phyloP scores from a whole-genome alignment of 2,888 invertebrate species.

The Argyresthia goedartella region DNA sequence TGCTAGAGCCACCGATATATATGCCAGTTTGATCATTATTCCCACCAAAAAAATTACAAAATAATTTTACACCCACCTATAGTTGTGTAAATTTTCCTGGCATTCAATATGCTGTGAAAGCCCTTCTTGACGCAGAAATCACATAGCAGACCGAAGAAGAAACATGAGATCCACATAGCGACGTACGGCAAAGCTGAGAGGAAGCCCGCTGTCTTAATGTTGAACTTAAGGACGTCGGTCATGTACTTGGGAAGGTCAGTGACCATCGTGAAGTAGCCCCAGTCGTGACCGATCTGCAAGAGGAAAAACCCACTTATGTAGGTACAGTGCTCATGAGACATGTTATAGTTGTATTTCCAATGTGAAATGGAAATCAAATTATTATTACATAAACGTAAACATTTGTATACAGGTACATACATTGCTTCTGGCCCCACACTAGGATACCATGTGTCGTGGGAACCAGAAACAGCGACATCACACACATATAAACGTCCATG shows the following conservation, averaged over 20 bases:
- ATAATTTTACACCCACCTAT: slow-evolving; percentile 60
- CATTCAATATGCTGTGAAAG: slow-evolving; percentile 65
- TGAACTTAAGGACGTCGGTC: slow-evolving; percentile 75
- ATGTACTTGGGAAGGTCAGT: slow-evolving; percentile 79
- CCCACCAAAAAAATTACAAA: too few relatives aligned
- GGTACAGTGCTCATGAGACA: background rate
- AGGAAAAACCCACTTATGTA: background rate
- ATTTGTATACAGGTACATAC: too few relatives aligned
- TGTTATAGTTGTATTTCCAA: background rate
- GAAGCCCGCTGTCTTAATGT: slow-evolving; percentile 74
- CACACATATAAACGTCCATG: too few relatives aligned
- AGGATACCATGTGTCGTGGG: too few relatives aligned
- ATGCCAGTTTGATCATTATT: background rate
- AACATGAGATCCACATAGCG: slow-evolving; percentile 75
- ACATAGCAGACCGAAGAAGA: slow-evolving; percentile 74
- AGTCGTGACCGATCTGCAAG: slow-evolving; percentile 76
- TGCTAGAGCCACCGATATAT: background rate
- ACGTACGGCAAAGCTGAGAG: slow-evolving; percentile 76
- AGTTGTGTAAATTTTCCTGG: slow-evolving; percentile 77
- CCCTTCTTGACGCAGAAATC: slow-evolving; percentile 76
- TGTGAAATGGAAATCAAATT: background rate
- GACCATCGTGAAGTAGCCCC: slow-evolving; percentile 80
- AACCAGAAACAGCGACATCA: too few relatives aligned
- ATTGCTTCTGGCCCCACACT: too few relatives aligned
- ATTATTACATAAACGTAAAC: background rate